Evolutionary conservation across 2,888 invertebrate genomes (phyloP), one percentile per base, ranked within the genome.

Genomic region (Thereva nobilitata): DNA sequence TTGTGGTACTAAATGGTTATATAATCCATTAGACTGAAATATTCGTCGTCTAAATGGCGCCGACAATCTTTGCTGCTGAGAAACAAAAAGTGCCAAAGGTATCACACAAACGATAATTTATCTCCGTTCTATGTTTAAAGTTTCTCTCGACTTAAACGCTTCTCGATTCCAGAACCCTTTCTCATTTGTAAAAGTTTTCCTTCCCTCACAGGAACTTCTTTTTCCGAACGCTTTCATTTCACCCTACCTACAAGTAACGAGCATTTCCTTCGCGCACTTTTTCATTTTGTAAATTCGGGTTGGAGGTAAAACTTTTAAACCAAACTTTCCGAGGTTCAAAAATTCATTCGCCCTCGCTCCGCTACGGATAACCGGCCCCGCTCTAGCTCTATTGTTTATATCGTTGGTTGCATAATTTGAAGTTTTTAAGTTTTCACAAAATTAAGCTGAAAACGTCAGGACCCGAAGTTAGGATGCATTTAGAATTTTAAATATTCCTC

Each of bases 1-100:
- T 70, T 71, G 68, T 53, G 69, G 70, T 70, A 72, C 71, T 70
- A 67, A 72, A 72, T 69, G 63, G 71, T 72, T 73, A 72, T 71
- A 72, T 71, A 72, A 72, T 71, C 72, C 72, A 72, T 72, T 73
- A 72, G 72, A 73, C 70, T 70, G 70, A 72, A 70, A 70, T 70
- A 70, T 70, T 68, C 70, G 71, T 71, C 71, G 71, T 71, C 70
- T 66, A 68, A 64, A 66, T 70, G 73, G 73, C 73, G 73, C 73
- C 73, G 63, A 72, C 67, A 70, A 72, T 73, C 72, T 73, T 72
- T 71, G 57, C 55, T 67, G 47, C 52, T 57, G 68, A 71, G 72
- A 73, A 73, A 73, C 73, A 73, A 73, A 73, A 72, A 73, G 71
- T 73, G 72, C 72, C 73, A 72, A 73, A 73, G 73, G 73, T 73